Conservation (phyloP, 2,113 vertebrate species). For the Scophthalmus maximus region DNA sequence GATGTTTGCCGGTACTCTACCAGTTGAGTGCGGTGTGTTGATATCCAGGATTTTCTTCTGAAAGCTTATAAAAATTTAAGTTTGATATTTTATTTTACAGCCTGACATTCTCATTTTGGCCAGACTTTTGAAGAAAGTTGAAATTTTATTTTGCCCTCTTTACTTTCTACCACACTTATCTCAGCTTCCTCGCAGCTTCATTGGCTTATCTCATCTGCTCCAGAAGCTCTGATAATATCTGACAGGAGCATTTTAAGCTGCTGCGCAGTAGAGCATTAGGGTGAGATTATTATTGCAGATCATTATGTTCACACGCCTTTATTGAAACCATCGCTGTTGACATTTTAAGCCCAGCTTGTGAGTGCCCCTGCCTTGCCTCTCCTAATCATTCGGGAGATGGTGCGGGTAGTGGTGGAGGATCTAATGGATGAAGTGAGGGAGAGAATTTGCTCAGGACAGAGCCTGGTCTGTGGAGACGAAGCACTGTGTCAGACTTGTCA, state of each 20-base stretch:
- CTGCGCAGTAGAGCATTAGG: neutral
- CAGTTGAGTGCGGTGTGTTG: no score
- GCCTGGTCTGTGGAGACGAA: conserved; percentile 23
- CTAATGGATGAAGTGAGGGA: conserved; percentile 34
- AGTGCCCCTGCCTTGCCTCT: conserved; percentile 23
- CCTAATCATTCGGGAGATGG: conserved; percentile 14
- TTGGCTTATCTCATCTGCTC: neutral
- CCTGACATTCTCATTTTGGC: no score
- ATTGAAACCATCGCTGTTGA: conserved; percentile 42
- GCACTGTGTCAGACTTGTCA: neutral
- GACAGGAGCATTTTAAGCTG: neutral
- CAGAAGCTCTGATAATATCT: conserved; percentile 4
- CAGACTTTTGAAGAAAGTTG: no score
- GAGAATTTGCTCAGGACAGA: conserved; percentile 38
- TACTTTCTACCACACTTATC: neutral
- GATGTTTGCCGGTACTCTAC: no score
- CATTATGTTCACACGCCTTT: conserved; percentile 28
- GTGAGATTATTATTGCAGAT: conserved; percentile 11
- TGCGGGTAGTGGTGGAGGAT: conserved; percentile 1
- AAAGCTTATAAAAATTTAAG: no score
- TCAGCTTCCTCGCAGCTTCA: neutral
- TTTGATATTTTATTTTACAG: no score
- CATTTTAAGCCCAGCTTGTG: conserved; percentile 53
- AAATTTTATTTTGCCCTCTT: no score
- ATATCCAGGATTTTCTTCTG: no score